Evolutionary conservation across 2,888 invertebrate genomes (phyloP).

Genomic region (Epistrophella euchroma): DNA sequence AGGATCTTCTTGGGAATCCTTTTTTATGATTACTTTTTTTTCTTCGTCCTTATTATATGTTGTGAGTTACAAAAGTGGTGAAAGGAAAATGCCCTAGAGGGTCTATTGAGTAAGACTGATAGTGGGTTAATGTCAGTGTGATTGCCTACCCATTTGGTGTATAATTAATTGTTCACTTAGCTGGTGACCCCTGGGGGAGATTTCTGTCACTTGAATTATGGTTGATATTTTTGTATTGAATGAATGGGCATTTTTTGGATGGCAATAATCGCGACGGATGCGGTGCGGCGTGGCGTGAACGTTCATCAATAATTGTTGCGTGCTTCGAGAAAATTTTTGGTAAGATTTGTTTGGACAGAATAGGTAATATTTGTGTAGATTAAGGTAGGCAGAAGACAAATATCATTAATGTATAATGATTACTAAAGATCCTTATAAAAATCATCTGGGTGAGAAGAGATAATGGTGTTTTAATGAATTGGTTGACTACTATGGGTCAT

Average conservation of each 20-base stretch:
- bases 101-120: conserved; percentile 75
- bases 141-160: conserved; percentile 76
- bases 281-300: not conserved
- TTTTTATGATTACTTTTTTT: conserved; percentile 34
- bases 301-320: conserved; percentile 41
- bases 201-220: conserved; percentile 75
- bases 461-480: conserved; percentile 13
- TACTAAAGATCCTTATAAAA: not conserved
- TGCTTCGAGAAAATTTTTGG: not conserved
- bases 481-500: not conserved
- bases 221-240: conserved; percentile 67
- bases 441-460: not conserved
- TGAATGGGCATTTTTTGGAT: conserved; percentile 50
- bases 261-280: not conserved
- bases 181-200: conserved; percentile 70
- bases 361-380: conserved; percentile 20
- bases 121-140: conserved; percentile 76
- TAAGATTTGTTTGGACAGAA: conserved; percentile 6
- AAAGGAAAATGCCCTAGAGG: conserved; percentile 74
- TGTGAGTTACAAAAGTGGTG: conserved; percentile 55
- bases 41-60: conserved; percentile 12
- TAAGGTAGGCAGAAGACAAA: conserved; percentile 1
- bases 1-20: conserved; percentile 60
- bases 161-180: conserved; percentile 76
- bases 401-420: conserved; percentile 16